phyloP scores from a whole-genome alignment of 2,797 vertebrate genomes.

The Cryptoblepharus egeriae region DNA sequence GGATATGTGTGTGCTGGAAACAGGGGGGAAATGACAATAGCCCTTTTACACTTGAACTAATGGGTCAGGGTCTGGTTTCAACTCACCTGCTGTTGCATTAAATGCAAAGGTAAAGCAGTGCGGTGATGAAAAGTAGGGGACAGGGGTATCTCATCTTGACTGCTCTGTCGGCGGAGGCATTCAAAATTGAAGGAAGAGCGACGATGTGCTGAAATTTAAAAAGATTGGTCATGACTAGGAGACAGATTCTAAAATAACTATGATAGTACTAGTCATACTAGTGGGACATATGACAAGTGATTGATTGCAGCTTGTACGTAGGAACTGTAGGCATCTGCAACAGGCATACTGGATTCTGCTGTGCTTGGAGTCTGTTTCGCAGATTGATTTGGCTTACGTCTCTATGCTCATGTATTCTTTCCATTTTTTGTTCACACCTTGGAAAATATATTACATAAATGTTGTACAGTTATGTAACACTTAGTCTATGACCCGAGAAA shows the following conservation, averaged over 20 bases:
- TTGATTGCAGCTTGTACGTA: neutral
- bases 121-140: conserved; percentile 88
- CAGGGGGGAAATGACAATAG: neutral
- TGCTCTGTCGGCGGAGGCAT: conserved; percentile 96
- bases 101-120: conserved; percentile 94
- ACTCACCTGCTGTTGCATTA: conserved; percentile 98
- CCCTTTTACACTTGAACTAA: neutral
- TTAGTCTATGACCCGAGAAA: too few species aligned
- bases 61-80: neutral
- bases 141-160: conserved; percentile 89
- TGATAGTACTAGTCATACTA: neutral
- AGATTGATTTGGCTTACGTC: neutral
- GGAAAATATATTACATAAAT: neutral
- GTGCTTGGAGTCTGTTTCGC: too few species aligned
- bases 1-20: neutral
- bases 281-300: too few species aligned
- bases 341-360: neutral
- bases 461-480: too few species aligned
- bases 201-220: conserved; percentile 82
- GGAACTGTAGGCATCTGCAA: neutral
- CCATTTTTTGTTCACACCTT: neutral
- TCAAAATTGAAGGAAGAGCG: conserved; percentile 99
- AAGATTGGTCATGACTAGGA: conserved; percentile 35
- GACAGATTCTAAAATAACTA: neutral
- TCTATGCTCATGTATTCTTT: neutral